A percentile compares a stretch with the other conserved stretches of the same genome.
These are phyloP conservation scores for Drosophila niveifrons DNA, from an alignment of 2,888 invertebrate species.

Conservation along the genomic window DNA sequence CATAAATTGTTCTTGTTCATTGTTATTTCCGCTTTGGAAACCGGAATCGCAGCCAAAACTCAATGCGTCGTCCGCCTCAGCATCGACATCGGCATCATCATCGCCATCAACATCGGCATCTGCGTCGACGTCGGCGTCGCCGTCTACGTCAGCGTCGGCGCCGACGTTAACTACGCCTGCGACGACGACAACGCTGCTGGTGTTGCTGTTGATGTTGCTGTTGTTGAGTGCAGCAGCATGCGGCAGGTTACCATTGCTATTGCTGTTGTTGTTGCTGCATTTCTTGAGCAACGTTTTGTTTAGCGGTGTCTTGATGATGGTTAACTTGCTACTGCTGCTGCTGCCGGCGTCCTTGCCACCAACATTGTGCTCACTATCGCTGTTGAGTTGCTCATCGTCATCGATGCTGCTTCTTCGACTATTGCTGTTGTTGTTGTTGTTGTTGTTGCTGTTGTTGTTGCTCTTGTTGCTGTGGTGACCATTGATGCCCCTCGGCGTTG, in stretches of 20 bases:
- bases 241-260: constrained; percentile 63
- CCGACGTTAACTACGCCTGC: background rate
- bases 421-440: constrained; percentile 43
- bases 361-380: constrained; percentile 21
- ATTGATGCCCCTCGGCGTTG: constrained; percentile 44
- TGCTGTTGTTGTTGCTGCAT: constrained; percentile 58
- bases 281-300: constrained; percentile 81
- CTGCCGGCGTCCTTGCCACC: constrained; percentile 42
- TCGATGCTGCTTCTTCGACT: constrained; percentile 51
- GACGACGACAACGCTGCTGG: constrained; percentile 14
- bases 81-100: constrained; percentile 6
- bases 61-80: constrained; percentile 38
- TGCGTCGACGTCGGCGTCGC: background rate
- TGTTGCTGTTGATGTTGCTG: constrained; percentile 45
- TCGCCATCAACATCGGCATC: constrained; percentile 14
- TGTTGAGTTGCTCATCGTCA: constrained; percentile 18
- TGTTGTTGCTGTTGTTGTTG: constrained; percentile 19
- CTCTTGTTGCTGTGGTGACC: constrained; percentile 33
- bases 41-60: constrained; percentile 72
- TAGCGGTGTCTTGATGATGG: constrained; percentile 79
- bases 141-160: constrained; percentile 29
- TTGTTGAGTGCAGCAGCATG: constrained; percentile 54
- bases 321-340: constrained; percentile 53
- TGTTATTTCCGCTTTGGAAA: constrained; percentile 77
- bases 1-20: constrained; percentile 73